Base-by-base conservation (phyloP, 2,888 invertebrate species). In the Melipona beecheii region DNA sequence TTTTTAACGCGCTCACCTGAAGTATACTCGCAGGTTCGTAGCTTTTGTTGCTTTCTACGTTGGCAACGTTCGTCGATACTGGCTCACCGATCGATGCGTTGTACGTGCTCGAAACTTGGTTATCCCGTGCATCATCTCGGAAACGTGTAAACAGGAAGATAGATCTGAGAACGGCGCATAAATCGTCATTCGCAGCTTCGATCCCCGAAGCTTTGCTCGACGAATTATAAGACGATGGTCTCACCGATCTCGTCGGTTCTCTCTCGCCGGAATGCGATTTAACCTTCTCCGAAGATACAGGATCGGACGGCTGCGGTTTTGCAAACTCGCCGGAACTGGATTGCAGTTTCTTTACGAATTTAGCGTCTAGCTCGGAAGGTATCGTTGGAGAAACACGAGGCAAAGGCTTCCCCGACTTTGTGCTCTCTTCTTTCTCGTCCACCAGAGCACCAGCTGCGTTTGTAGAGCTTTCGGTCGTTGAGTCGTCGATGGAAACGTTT, bases 281-380 rank as follows among this genome's bases (percentile, higher is more conserved):
- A 66, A 72, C 52, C 43, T 52, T 60, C 49, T 21, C 43, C 81
- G 52, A 62, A 50, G 75, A 68, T 49, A 9, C 52, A 52, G 60
- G 21, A 36, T 64, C 49, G 64, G 50, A 65, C 66, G 58, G 13
- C 43, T 31, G 50, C 17, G 80, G 54, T 60, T 79, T 68, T 31
- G 52, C 60, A 68, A 81, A 79, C 80, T 81, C 62, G 6, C 15
- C 9, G 68, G 62, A 81, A 79, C 72, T 73, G 27, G 72, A 79
- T 54, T 73, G 72, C 66, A 54, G 60, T 62, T 81, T 60, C 54
- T 72, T 66, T 31, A 24, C 52, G 52, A 72, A 60, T 79, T 54
- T 65, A 68, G 19, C 27, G 49, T 73, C 27, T 24, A 21, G n/a
- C 0, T 17, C 21, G 27, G 36, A n/a, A 52, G 36, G 27, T 69